Percentiles rank a stretch among this genome's conserved stretches.
Conservation (phyloP, 2,797 vertebrate species). For the Pelochelys cantorii region DNA sequence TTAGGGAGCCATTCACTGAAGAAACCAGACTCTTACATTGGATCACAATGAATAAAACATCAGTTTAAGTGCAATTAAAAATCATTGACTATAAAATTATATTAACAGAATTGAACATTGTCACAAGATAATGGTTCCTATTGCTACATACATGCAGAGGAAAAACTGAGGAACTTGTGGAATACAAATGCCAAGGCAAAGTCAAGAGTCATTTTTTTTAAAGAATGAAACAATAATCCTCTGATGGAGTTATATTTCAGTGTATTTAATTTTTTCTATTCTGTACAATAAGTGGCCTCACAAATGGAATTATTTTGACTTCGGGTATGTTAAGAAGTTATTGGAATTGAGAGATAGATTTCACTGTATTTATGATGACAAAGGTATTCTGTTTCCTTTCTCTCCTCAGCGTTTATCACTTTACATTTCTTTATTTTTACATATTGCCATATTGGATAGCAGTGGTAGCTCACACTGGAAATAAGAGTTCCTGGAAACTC, state of each 20-base stretch:
- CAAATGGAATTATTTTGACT: background rate
- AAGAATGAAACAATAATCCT: background rate
- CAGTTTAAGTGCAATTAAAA: background rate
- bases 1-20: fast-evolving
- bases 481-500: background rate
- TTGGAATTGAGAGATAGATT: background rate
- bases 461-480: background rate
- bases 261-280: background rate
- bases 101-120: background rate
- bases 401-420: background rate
- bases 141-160: background rate
- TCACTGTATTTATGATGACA: fast-evolving
- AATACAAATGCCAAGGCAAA: background rate
- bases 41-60: fast-evolving
- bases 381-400: fast-evolving
- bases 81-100: background rate
- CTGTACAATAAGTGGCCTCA: background rate
- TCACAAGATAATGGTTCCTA: background rate
- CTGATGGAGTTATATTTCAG: background rate
- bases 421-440: background rate
- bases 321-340: background rate
- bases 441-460: background rate
- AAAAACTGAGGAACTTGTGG: background rate
- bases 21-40: background rate
- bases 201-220: background rate